phyloP scores from a whole-genome alignment of 2,888 invertebrate species.

The Tyria jacobaeae region DNA sequence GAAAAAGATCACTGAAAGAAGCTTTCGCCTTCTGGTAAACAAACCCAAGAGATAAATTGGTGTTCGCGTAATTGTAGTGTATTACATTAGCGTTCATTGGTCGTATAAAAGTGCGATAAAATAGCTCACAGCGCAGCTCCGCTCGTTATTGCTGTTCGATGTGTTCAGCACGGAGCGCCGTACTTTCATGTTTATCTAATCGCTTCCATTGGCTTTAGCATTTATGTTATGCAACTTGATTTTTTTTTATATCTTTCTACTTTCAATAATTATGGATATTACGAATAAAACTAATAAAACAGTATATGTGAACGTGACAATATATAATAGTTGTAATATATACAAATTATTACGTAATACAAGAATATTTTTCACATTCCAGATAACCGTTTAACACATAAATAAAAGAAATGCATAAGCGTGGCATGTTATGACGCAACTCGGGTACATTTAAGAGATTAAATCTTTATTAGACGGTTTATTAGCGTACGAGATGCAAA shows the following conservation, averaged over 20 bases:
- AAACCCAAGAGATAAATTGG: neutral
- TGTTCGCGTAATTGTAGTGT: slow-evolving; percentile 8
- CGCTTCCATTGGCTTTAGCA: slow-evolving; percentile 10
- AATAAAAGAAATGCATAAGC: neutral
- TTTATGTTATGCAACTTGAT: slow-evolving; percentile 1
- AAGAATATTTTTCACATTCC: too few species aligned
- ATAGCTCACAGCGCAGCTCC: slow-evolving; percentile 22
- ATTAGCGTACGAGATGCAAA: neutral
- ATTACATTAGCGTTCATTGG: slow-evolving; percentile 20
- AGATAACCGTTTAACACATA: neutral
- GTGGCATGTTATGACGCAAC: neutral
- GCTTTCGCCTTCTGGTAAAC: neutral
- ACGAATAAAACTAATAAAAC: too few species aligned
- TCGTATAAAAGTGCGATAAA: slow-evolving; percentile 26
- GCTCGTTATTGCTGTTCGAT: slow-evolving; percentile 30
- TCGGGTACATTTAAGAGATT: neutral
- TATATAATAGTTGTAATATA: too few species aligned
- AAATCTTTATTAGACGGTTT: neutral
- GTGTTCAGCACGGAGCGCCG: slow-evolving; percentile 16
- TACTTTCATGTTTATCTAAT: slow-evolving; percentile 24
- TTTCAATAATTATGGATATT: too few species aligned
- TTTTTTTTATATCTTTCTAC: too few species aligned
- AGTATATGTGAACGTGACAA: neutral
- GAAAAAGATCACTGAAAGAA: neutral
- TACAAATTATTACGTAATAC: too few species aligned